Conservation (phyloP, 2,888 invertebrate genomes). For the Tenthredo amoena region DNA sequence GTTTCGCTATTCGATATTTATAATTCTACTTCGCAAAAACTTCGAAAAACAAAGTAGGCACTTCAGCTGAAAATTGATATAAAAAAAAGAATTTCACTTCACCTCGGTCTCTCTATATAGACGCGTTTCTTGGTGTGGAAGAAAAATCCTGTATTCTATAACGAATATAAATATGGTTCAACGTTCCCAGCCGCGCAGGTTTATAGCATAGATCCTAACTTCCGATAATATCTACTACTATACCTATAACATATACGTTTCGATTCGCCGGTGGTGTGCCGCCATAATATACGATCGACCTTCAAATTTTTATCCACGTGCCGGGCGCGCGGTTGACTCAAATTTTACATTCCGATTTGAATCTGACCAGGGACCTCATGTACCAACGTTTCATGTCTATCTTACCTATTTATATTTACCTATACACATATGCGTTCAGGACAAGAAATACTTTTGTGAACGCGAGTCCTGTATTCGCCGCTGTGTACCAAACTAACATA, state of each 20-base stretch:
- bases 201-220: not conserved
- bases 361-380: conserved; percentile 5
- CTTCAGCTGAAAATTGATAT: too few relatives aligned
- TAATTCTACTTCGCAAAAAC: not conserved
- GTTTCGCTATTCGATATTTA: not conserved
- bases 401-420: not conserved
- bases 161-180: conserved; percentile 5
- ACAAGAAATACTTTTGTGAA: not conserved
- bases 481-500: not conserved
- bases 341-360: conserved; percentile 45
- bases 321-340: not conserved
- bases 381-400: conserved; percentile 4
- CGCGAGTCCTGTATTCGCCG: not conserved
- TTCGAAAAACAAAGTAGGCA: too few relatives aligned
- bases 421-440: not conserved
- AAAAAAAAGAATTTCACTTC: too few relatives aligned
- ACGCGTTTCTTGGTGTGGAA: not conserved
- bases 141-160: not conserved
- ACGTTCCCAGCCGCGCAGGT: not conserved
- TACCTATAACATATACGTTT: not conserved
- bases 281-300: not conserved
- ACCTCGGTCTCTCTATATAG: too few relatives aligned
- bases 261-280: not conserved
- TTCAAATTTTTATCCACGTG: conserved; percentile 46
- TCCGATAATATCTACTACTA: conserved; percentile 7